These are phyloP conservation scores for Drosophila fulvimacula DNA, from an alignment of 2,888 invertebrate species.

Conservation along the genomic window DNA sequence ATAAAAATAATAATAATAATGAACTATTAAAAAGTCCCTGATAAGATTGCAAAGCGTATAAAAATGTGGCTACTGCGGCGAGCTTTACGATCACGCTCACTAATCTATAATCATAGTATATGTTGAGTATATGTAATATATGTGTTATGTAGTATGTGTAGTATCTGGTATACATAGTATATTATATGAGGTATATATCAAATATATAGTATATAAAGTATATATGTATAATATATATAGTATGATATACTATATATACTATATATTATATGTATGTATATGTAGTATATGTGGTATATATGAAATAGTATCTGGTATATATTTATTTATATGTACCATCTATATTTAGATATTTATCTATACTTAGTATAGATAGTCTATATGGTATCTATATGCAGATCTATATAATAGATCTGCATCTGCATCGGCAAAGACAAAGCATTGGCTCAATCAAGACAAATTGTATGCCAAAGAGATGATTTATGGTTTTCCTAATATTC, in stretches of 20 bases:
- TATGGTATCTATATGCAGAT: background rate
- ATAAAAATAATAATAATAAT: conserved; percentile 1
- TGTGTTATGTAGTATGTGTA: background rate
- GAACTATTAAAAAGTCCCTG: conserved; percentile 27
- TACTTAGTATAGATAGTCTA: background rate
- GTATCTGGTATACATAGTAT: background rate
- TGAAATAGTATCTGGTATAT: no score
- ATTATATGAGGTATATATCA: background rate
- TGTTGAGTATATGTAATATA: background rate
- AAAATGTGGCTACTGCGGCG: conserved; percentile 30
- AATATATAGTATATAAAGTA: background rate
- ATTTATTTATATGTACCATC: no score
- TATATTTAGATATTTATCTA: no score
- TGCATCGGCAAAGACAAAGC: background rate
- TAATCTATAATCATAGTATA: conserved; percentile 21
- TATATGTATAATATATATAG: background rate
- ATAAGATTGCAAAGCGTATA: conserved; percentile 43
- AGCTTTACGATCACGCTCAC: conserved; percentile 20
- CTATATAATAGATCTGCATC: no score
- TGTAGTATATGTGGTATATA: no score
- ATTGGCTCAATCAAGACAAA: conserved; percentile 7
- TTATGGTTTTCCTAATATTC: background rate
- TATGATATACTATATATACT: no score
- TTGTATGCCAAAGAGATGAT: conserved; percentile 1
- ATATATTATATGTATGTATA: no score